phyloP scores from a whole-genome alignment of 1,140 invertebrate genomes.

The Calosoma granatense region DNA sequence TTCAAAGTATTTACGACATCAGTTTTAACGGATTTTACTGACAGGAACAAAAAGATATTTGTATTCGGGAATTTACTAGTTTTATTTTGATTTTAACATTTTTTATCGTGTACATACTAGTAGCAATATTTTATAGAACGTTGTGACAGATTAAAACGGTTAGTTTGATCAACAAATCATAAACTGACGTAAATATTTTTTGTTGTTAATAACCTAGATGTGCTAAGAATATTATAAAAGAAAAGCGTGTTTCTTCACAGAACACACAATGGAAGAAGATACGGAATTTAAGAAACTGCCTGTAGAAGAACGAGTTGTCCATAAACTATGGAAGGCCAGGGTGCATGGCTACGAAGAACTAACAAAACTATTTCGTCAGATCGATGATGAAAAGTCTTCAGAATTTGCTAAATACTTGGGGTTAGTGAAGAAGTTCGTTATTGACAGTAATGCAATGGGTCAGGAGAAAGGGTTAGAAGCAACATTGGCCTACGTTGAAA shows the following conservation, averaged over 20 bases:
- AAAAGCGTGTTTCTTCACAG: neutral
- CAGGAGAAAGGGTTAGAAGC: conserved; percentile 95
- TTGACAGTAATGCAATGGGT: conserved; percentile 88
- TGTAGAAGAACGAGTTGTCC: conserved; percentile 80
- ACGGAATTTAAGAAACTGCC: conserved; percentile 87
- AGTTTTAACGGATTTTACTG: neutral
- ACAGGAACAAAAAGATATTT: neutral
- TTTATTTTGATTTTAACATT: neutral
- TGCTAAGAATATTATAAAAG: neutral
- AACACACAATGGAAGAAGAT: conserved; percentile 65
- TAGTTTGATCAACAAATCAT: neutral
- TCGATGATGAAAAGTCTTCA: conserved; percentile 84
- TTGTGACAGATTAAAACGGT: neutral
- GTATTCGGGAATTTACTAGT: too few relatives aligned
- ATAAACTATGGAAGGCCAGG: conserved; percentile 93
- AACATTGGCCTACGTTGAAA: conserved; percentile 80
- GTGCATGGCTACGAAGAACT: conserved; percentile 90
- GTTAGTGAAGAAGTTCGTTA: conserved; percentile 92
- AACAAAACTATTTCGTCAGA: conserved; percentile 72
- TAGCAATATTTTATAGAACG: neutral
- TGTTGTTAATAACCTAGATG: neutral
- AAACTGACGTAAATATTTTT: neutral
- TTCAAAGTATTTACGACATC: neutral
- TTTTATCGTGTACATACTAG: neutral
- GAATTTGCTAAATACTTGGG: conserved; percentile 88